phyloP scores from a whole-genome alignment of 2,113 vertebrate species.

The Plecotus auritus region DNA sequence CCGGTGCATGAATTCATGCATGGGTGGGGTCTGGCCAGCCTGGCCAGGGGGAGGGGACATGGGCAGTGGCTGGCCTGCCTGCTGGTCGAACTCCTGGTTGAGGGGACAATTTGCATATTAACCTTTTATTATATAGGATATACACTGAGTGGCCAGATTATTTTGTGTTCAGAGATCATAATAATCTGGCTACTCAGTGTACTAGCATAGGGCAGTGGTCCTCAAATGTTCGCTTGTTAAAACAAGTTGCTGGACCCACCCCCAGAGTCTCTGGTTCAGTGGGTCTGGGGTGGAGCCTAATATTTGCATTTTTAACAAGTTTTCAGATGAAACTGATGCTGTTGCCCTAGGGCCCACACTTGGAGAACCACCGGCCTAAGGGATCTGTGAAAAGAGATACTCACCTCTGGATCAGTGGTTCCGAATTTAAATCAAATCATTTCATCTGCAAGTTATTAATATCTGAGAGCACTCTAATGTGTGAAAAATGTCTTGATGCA shows the following conservation, averaged over 20 bases:
- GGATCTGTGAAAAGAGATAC: slow-evolving; percentile 65
- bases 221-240: neutral
- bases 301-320: neutral
- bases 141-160: too few species aligned
- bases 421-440: slow-evolving; percentile 55
- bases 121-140: too few species aligned
- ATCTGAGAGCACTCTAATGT: slow-evolving; percentile 31
- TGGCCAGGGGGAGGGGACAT: too few species aligned
- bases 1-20: too few species aligned
- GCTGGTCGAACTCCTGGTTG: too few species aligned
- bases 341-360: neutral
- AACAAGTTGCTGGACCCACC: neutral
- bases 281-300: neutral
- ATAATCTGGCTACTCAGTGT: too few species aligned
- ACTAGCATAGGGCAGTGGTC: neutral
- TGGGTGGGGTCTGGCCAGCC: too few species aligned
- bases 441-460: slow-evolving; percentile 53
- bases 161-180: too few species aligned
- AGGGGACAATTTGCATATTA: too few species aligned
- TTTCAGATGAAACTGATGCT: neutral
- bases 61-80: too few species aligned
- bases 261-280: neutral
- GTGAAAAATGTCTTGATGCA: neutral
- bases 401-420: slow-evolving; percentile 67
- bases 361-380: neutral